A percentile compares a stretch with the other conserved stretches of the same genome.
Conservation (phyloP, 1,140 invertebrate genomes). For the Drosophila kanapiae region DNA sequence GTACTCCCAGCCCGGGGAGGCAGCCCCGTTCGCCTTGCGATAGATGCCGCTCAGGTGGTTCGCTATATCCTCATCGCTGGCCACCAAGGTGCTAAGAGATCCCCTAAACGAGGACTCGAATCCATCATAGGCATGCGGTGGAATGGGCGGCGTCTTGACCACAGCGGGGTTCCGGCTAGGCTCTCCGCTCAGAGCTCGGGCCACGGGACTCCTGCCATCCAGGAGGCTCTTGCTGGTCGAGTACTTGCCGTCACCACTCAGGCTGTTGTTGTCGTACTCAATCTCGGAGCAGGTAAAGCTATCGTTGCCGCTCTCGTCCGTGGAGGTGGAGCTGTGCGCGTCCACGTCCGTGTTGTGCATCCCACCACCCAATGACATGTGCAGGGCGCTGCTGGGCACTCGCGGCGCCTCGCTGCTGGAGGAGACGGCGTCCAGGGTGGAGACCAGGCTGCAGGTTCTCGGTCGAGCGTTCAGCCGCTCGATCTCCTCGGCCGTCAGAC, state of each 20-base stretch:
- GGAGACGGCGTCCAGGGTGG: constrained; percentile 96
- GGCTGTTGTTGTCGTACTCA: constrained; percentile 96
- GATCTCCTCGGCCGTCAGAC: constrained; percentile 96
- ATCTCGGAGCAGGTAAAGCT: constrained; percentile 99
- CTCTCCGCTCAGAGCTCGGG: constrained; percentile 87
- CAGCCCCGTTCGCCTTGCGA: constrained; percentile 91
- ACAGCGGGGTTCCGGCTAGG: constrained; percentile 82
- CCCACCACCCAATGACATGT: constrained; percentile 86
- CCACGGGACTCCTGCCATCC: constrained; percentile 87
- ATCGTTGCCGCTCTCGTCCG: constrained; percentile 97
- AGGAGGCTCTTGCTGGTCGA: constrained; percentile 89
- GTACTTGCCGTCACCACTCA: constrained; percentile 92
- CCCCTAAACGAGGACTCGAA: constrained; percentile 97
- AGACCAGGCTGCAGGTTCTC: constrained; percentile 94
- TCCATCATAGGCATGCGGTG: constrained; percentile 93
- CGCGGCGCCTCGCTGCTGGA: constrained; percentile 94
- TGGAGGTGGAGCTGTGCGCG: constrained; percentile 93
- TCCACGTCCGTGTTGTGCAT: constrained; percentile 89
- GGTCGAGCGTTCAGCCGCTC: constrained; percentile 95
- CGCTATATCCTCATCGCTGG: constrained; percentile 95
- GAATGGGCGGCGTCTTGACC: constrained; percentile 87
- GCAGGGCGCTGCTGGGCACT: constrained; percentile 88
- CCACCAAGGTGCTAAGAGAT: constrained; percentile 95
- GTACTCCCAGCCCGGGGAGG: constrained; percentile 95
- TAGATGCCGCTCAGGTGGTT: constrained; percentile 91